These are phyloP conservation scores for Arbacia lixula DNA, from an alignment of 53 echinoderm and acorn worm species.

Conservation along the genomic window DNA sequence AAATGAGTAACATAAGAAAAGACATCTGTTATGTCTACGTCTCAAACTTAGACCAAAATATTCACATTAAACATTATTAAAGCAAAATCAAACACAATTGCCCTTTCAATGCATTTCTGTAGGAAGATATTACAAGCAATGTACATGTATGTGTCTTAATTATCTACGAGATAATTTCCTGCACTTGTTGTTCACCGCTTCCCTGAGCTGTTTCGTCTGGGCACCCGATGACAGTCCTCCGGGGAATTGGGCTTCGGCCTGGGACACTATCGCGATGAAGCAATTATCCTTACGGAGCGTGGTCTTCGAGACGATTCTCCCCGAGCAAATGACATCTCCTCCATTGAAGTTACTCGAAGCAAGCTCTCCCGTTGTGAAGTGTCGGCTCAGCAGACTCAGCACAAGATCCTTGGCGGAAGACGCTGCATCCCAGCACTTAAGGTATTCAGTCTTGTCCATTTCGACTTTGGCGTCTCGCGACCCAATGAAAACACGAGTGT, in stretches of 20 bases:
- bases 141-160: too few species aligned
- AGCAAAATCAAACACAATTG: too few species aligned
- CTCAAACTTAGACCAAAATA: too few species aligned
- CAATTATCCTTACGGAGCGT: not conserved
- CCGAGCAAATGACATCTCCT: not conserved
- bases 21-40: too few species aligned
- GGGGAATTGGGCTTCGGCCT: not conserved
- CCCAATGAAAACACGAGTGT: not conserved
- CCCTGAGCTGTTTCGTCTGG: not conserved
- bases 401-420: not conserved
- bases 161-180: not conserved
- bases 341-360: not conserved
- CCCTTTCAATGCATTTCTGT: too few species aligned
- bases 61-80: too few species aligned
- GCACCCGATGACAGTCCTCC: not conserved
- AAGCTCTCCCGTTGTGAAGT: constrained; percentile 1
- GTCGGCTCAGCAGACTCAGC: not conserved
- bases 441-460: not conserved
- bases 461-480: not conserved
- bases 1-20: too few species aligned
- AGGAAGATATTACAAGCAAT: too few species aligned
- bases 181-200: constrained; percentile 11
- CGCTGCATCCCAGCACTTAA: constrained; percentile 1
- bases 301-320: not conserved
- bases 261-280: not conserved